Evolutionary conservation across 2,113 vertebrate species (phyloP), one percentile per base, ranked within the genome.

Genomic region (Periophthalmodon schlosseri): DNA sequence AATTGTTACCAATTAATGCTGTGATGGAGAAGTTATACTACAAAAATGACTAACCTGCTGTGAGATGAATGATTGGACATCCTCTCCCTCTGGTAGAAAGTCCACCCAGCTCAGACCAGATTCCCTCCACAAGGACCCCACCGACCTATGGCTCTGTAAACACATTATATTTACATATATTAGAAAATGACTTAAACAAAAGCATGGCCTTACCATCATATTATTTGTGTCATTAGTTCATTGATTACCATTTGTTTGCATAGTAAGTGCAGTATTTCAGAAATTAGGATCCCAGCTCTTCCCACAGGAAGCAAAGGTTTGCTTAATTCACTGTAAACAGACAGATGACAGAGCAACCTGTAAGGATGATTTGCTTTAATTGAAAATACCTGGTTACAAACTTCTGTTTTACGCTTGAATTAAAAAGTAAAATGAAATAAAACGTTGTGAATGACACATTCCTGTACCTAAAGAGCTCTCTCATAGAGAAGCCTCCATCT

Each of bases 251-350:
- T 98, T 94, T 98, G 97, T 96, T 97, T 99, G 97, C 98, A 99
- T 97, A 99, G 96, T 95, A 98, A 95, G 96, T 97, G 97, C 94
- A 99, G 93, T 93, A 99, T 96, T 96, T 99, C 95, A 92, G 96
- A 96, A 89, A 99, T 93, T 92, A 99, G 94, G 91, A 96, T 83
- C 71, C 96, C 95, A 69, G 96, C 96, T 97, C 95, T 97, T 96
- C 96, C 96, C 88, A 96, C 96, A 94, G 96, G 95, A 95, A 98
- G 95, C 91, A 99, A 96, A 83, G 96, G 95, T 95, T 99, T 99
- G 92, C 96, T 96, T 95, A 98, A 96, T 95, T 99, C 97, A 95
- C 98, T 99, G 92, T 74, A 86, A 87, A 87, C 77, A 79, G 87
- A 80, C 76, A 82, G 49, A 80, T 0, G 12, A 76, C 36, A 74